These are phyloP conservation scores for Spondyliosoma cantharus DNA, from an alignment of 2,797 vertebrate species.

Conservation along the genomic window DNA sequence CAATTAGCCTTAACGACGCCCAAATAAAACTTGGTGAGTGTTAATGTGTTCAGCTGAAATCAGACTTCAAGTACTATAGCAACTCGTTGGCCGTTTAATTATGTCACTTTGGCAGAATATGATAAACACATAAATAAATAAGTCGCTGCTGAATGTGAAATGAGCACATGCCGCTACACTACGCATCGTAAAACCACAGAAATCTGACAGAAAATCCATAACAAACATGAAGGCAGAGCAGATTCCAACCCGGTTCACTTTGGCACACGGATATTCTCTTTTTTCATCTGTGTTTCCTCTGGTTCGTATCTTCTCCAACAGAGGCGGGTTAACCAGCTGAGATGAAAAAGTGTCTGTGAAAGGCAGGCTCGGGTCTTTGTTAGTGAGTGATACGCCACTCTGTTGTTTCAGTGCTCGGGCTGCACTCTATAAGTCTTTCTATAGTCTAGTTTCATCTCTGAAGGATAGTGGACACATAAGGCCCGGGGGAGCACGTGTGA, in stretches of 20 bases:
- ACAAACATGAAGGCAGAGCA: conserved; percentile 14
- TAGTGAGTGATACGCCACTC: conserved; percentile 40
- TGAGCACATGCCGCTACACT: conserved; percentile 38
- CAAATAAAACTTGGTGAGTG: conserved; percentile 24
- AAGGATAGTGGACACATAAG: conserved; percentile 66
- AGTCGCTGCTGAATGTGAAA: conserved; percentile 37
- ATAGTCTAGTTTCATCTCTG: conserved; percentile 62
- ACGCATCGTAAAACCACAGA: conserved; percentile 12
- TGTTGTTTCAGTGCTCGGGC: conserved; percentile 38
- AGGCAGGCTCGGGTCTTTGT: conserved; percentile 29
- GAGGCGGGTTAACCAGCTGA: conserved; percentile 36
- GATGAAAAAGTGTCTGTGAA: conserved; percentile 42
- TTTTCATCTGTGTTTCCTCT: background rate
- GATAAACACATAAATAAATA: conserved; percentile 19
- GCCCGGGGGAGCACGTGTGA: conserved; percentile 68
- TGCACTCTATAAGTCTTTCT: conserved; percentile 45
- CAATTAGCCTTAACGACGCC: conserved; percentile 42
- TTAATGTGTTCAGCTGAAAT: conserved; percentile 26
- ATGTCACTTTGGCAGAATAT: conserved; percentile 37
- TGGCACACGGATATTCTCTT: conserved; percentile 1
- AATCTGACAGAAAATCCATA: conserved; percentile 18
- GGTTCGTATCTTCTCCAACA: conserved; percentile 36
- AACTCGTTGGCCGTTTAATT: conserved; percentile 51
- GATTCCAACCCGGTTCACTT: conserved; percentile 21
- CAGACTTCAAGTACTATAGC: conserved; percentile 37